Percentiles rank a stretch among this genome's conserved stretches.
Conservation (phyloP, 2,797 vertebrate genomes). For the Eremophila alpestris region DNA sequence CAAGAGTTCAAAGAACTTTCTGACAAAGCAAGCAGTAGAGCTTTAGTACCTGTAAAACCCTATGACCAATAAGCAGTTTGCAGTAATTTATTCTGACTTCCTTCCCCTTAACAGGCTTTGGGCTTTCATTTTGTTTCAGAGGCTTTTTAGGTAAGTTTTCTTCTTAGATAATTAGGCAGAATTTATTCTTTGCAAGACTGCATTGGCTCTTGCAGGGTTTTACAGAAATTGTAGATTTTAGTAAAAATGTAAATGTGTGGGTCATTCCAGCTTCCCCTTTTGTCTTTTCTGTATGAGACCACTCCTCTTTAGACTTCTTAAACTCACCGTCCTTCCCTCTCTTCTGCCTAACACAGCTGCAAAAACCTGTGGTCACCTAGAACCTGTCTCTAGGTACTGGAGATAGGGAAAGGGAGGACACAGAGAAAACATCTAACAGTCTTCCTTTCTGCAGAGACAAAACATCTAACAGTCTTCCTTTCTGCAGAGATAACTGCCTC, state of each 20-base stretch:
- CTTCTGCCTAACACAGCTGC: not conserved
- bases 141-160: not conserved
- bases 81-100: not conserved
- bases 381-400: not conserved
- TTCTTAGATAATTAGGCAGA: not conserved
- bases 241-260: fast-evolving
- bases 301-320: not conserved
- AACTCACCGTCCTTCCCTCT: not conserved
- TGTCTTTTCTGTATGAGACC: not conserved
- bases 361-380: not conserved
- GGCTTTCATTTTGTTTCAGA: not conserved
- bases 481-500: not conserved
- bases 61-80: not conserved
- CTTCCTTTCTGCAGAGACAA: not conserved
- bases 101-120: not conserved
- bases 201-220: not conserved
- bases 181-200: not conserved
- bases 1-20: not conserved
- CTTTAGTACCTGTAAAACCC: not conserved
- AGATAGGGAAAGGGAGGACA: not conserved
- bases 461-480: not conserved
- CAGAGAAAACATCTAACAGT: not conserved
- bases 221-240: not conserved
- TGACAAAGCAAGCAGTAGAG: not conserved
- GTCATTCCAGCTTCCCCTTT: not conserved